These are phyloP conservation scores for Dione juno DNA, from an alignment of 2,888 invertebrate species.

Conservation along the genomic window DNA sequence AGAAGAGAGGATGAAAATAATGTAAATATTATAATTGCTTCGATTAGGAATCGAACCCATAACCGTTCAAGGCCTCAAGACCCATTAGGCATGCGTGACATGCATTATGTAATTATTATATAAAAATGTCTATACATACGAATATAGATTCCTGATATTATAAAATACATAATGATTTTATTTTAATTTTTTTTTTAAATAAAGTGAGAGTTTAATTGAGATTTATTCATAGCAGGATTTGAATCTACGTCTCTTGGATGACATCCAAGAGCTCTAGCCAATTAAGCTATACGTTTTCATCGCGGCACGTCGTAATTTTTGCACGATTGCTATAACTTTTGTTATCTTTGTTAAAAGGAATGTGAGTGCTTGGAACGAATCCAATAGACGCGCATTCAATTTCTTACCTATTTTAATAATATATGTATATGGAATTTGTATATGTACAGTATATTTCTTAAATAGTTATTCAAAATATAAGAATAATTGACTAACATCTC, in stretches of 20 bases:
- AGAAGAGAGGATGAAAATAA: too few species aligned
- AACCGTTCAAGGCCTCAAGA: too few species aligned
- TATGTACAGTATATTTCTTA: neutral
- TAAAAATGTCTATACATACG: too few species aligned
- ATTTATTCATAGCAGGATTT: conserved; percentile 12
- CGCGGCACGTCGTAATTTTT: neutral
- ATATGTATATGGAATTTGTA: neutral
- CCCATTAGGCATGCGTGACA: too few species aligned
- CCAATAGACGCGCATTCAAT: neutral
- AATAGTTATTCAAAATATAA: too few species aligned
- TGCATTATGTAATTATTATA: too few species aligned
- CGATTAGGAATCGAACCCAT: too few species aligned
- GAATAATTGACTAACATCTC: too few species aligned
- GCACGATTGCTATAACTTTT: neutral
- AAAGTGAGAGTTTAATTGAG: neutral
- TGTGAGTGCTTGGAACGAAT: neutral
- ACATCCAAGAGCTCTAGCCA: neutral
- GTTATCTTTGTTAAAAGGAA: neutral
- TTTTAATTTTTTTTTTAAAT: too few species aligned
- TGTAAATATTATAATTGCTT: too few species aligned
- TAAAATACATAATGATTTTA: too few species aligned
- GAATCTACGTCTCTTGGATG: conserved; percentile 8
- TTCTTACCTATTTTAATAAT: neutral
- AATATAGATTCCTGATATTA: too few species aligned
- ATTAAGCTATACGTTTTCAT: conserved; percentile 10